phyloP scores from a whole-genome alignment of 2,888 invertebrate species.

The Hydroisotoma schaefferi region DNA sequence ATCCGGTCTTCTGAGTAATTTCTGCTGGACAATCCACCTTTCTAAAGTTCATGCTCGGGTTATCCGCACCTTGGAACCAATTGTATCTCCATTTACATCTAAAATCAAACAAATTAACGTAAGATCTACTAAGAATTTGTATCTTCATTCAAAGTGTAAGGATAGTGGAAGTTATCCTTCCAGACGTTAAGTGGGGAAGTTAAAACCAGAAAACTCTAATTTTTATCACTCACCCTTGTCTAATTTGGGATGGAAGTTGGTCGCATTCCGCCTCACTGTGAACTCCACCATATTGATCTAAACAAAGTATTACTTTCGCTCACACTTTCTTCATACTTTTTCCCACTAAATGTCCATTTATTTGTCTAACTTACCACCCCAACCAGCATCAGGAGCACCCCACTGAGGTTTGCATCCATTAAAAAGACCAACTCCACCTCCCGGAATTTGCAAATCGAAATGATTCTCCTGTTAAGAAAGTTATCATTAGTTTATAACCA shows the following conservation, averaged over 20 bases:
- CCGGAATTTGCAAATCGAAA: conserved; percentile 36
- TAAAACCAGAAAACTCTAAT: too few species aligned
- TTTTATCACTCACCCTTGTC: conserved; percentile 9
- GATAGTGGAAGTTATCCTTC: too few species aligned
- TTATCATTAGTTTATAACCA: too few species aligned
- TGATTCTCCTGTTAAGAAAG: conserved; percentile 22
- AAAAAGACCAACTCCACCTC: conserved; percentile 34
- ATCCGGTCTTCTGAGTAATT: conserved; percentile 12
- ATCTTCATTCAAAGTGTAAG: too few species aligned
- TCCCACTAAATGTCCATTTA: not conserved
- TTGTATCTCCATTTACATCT: conserved; percentile 31
- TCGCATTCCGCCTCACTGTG: conserved; percentile 19
- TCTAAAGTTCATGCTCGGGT: conserved; percentile 19
- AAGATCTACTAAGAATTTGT: too few species aligned
- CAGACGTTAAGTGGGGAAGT: too few species aligned
- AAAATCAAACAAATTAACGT: too few species aligned
- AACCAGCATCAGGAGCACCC: conserved; percentile 24
- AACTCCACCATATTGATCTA: conserved; percentile 26
- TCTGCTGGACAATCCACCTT: conserved; percentile 22
- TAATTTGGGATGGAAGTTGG: conserved; percentile 21
- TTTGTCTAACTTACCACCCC: conserved; percentile 12
- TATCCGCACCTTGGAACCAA: conserved; percentile 33
- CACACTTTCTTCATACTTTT: not conserved
- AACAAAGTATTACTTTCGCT: not conserved
- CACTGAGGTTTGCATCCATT: conserved; percentile 36